Base-by-base conservation (phyloP, 2,113 vertebrate species). In the Gadus chalcogrammus region DNA sequence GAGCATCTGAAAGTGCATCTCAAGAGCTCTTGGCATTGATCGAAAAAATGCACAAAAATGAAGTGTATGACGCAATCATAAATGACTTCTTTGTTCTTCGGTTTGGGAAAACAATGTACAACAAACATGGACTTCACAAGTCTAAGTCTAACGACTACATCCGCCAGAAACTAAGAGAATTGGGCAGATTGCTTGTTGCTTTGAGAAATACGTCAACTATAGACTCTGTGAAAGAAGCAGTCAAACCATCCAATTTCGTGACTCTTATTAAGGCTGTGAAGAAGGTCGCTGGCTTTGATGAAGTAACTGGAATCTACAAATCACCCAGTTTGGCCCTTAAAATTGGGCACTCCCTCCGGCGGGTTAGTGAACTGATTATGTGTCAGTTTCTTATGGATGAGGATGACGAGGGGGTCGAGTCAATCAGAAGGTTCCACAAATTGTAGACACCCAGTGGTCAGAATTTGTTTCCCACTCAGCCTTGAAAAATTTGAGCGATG, bases 61-160 rank as follows among this genome's bases (percentile, higher is more conserved):
- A 59, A n/a, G 56, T 18, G 18, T 59, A 16, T 18, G 15, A 16
- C 18, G 17, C 56, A 59, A 18, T 59, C 4, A 59, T n/a, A 18
- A 59, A 59, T 18, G 56, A 59, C 56, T 18, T n/a, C 18, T 59
- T n/a, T 18, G 15, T 59, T 16, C 15, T 59, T 16, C 56, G 18
- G 56, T 59, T 59, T 18, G 58, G 17, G 9, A n/a, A 60, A n/a
- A 18, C 18, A 60, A 18, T 60, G 20, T 60, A 18, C 20, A 60
- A 60, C 58, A 60, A 60, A 60, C 58, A 60, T 60, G 58, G 58
- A 60, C 58, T 18, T 60, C 18, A 60, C n/a, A n/a, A n/a, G 20
- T 18, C 58, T 60, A 60, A 20, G 20, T 20, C 20, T 20, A 60
- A 60, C 56, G 16, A 60, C 7, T n/a, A 22, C 58, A 60, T 22